Percentiles rank a stretch among this genome's conserved stretches.
phyloP scores from a whole-genome alignment of 2,888 invertebrate genomes.

The Conus canariensis region DNA sequence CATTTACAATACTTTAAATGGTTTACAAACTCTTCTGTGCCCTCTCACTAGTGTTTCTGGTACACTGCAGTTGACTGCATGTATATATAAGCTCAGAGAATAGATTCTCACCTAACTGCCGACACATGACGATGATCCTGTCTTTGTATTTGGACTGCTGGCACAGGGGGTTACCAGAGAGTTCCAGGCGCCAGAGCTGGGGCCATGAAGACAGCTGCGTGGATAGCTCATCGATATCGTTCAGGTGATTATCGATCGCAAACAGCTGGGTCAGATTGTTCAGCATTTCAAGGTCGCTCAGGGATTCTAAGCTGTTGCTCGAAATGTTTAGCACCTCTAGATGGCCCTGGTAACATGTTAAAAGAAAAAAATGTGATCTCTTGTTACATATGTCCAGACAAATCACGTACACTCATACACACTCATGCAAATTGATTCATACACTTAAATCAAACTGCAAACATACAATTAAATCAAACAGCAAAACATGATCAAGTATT shows the following conservation, averaged over 20 bases:
- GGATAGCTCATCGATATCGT: slow-evolving; percentile 74
- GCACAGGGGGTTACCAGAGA: slow-evolving; percentile 76
- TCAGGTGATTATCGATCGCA: slow-evolving; percentile 74
- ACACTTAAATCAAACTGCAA: neutral
- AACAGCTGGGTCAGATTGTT: slow-evolving; percentile 70
- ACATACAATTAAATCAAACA: neutral
- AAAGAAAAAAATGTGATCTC: neutral
- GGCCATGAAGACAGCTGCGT: slow-evolving; percentile 69
- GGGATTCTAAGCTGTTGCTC: slow-evolving; percentile 75
- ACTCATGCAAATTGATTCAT: neutral
- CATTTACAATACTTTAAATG: no score
- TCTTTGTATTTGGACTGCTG: slow-evolving; percentile 77
- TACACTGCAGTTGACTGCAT: no score
- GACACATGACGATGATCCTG: slow-evolving; percentile 75
- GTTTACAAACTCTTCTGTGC: no score
- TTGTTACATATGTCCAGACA: neutral
- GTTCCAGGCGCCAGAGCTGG: slow-evolving; percentile 69
- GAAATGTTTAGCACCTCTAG: slow-evolving; percentile 76
- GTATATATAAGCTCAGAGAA: no score
- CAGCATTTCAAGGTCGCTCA: slow-evolving; percentile 72
- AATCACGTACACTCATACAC: neutral
- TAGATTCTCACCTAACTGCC: slow-evolving; percentile 65
- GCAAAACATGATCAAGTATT: no score
- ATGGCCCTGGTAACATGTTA: slow-evolving; percentile 57
- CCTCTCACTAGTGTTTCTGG: no score